Conservation (phyloP, 1,140 invertebrate genomes). For the Aphis gossypii region DNA sequence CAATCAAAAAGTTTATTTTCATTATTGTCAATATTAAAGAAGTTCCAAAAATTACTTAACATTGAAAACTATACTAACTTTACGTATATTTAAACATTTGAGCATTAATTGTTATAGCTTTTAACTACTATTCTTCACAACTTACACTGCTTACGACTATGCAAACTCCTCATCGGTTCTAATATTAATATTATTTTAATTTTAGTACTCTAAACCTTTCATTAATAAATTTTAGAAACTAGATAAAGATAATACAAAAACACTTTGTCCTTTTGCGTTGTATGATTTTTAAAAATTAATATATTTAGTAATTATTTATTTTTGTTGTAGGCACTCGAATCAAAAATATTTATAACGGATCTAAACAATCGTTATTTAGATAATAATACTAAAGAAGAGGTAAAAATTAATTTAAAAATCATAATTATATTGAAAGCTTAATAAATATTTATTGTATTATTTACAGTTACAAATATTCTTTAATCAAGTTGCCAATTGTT, state of each 20-base stretch:
- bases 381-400: constrained; percentile 17
- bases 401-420: neutral
- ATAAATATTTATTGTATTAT: neutral
- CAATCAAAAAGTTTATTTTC: no score
- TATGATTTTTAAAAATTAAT: no score
- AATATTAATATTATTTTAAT: neutral
- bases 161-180: neutral
- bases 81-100: no score
- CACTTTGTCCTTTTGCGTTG: no score
- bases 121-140: no score
- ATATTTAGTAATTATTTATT: neutral
- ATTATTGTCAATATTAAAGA: no score
- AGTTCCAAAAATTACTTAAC: no score
- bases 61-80: no score
- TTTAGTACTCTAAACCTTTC: neutral
- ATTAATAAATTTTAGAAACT: neutral
- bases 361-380: constrained; percentile 52
- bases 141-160: neutral
- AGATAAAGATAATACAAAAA: neutral
- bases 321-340: constrained; percentile 16
- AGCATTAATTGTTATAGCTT: neutral
- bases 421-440: neutral
- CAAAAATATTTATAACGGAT: constrained; percentile 27
- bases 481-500: constrained; percentile 42
- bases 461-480: constrained; percentile 58